These are phyloP conservation scores for Lycaena phlaeas DNA, from an alignment of 2,888 invertebrate species.

Conservation along the genomic window DNA sequence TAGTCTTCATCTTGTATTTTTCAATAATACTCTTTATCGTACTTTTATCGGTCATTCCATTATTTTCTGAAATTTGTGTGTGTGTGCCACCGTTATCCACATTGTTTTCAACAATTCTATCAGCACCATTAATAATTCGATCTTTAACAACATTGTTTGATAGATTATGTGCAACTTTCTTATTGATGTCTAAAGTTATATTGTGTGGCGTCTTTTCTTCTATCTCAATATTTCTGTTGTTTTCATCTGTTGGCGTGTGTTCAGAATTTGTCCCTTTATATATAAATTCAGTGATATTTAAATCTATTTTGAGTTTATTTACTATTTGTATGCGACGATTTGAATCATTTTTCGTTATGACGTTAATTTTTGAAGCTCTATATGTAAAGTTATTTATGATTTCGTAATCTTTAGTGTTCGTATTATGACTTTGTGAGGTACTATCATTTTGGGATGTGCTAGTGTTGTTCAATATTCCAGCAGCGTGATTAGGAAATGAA, in stretches of 20 bases:
- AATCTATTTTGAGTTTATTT: slow-evolving; percentile 41
- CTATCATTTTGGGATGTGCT: neutral
- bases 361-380: slow-evolving; percentile 33
- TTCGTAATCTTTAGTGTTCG: slow-evolving; percentile 9
- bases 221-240: neutral
- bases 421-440: neutral
- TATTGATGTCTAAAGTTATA: too few relatives aligned
- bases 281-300: slow-evolving; percentile 42
- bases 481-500: too few relatives aligned
- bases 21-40: slow-evolving; percentile 33
- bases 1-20: slow-evolving; percentile 33
- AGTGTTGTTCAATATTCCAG: too few relatives aligned
- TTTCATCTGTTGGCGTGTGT: neutral
- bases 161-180: too few relatives aligned
- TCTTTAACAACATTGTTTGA: too few relatives aligned
- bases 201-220: too few relatives aligned
- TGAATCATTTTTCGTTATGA: slow-evolving; percentile 29
- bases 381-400: slow-evolving; percentile 32
- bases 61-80: neutral
- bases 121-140: slow-evolving; percentile 8
- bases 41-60: neutral
- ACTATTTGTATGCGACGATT: slow-evolving; percentile 33
- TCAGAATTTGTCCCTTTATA: slow-evolving; percentile 14
- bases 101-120: neutral
- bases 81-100: too few relatives aligned